phyloP scores from a whole-genome alignment of 2,888 invertebrate species.

The Idaea biselata region DNA sequence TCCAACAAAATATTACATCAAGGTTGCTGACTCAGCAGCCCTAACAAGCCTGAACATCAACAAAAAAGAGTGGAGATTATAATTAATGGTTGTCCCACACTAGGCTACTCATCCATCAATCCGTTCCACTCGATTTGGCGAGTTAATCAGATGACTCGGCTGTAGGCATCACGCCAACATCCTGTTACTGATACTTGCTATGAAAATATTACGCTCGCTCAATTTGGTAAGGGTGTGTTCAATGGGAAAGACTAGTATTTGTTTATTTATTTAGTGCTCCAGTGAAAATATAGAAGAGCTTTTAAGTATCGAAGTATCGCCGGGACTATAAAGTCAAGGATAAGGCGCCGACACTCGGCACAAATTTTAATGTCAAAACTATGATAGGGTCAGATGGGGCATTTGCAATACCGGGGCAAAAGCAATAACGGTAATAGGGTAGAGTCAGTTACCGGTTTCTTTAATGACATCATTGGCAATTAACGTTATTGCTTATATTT shows the following conservation, averaged over 20 bases:
- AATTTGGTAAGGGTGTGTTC: not conserved
- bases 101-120: constrained; percentile 22
- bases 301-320: too few relatives aligned
- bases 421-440: too few relatives aligned
- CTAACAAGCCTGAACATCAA: not conserved
- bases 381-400: too few relatives aligned
- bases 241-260: not conserved
- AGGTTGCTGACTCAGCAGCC: not conserved
- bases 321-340: too few relatives aligned
- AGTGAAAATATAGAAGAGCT: too few relatives aligned
- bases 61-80: not conserved
- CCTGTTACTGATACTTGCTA: not conserved
- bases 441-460: too few relatives aligned
- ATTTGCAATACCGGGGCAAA: too few relatives aligned
- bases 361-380: too few relatives aligned
- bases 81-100: constrained; percentile 1
- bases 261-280: too few relatives aligned
- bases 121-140: constrained; percentile 24
- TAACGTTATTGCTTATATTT: too few relatives aligned
- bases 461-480: too few relatives aligned
- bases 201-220: constrained; percentile 1
- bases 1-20: not conserved
- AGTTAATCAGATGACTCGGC: constrained; percentile 26
- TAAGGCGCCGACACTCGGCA: too few relatives aligned
- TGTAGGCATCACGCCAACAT: not conserved